phyloP scores from a whole-genome alignment of 2,113 vertebrate species.

The Equus quagga region DNA sequence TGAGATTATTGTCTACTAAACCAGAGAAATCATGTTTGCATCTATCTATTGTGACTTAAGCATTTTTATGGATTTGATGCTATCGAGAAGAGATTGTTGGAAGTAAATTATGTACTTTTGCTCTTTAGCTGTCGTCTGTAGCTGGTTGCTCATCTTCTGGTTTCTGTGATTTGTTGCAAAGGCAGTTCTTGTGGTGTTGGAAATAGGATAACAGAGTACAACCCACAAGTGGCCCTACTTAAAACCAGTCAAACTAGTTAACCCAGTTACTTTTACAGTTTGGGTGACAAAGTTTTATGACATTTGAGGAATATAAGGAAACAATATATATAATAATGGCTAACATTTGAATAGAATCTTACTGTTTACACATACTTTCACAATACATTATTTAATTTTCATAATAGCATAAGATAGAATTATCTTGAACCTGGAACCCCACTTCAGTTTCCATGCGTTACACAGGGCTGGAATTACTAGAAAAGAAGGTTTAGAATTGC shows the following conservation, averaged over 20 bases:
- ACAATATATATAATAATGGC: slow-evolving; percentile 8
- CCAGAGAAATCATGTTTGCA: neutral
- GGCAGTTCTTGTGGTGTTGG: neutral
- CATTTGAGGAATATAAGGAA: slow-evolving; percentile 61
- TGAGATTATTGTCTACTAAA: neutral
- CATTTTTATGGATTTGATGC: neutral
- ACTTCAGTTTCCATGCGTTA: neutral
- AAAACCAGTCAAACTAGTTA: slow-evolving; percentile 49
- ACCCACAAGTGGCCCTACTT: neutral
- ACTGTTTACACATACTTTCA: neutral
- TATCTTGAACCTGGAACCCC: slow-evolving; percentile 7
- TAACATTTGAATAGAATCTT: slow-evolving; percentile 32
- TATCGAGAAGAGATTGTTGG: neutral
- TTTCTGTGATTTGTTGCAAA: slow-evolving; percentile 52
- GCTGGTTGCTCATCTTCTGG: neutral
- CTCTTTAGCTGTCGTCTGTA: neutral
- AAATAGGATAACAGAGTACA: neutral
- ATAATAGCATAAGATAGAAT: neutral
- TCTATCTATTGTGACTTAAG: neutral
- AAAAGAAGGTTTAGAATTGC: neutral
- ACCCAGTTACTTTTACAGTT: slow-evolving; percentile 27
- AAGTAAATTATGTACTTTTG: neutral
- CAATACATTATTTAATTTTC: slow-evolving; percentile 42
- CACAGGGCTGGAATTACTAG: neutral
- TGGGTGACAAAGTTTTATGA: slow-evolving; percentile 54